Percentiles rank a stretch among this genome's conserved stretches.
Conservation (phyloP, 2,888 invertebrate genomes). For the Galeopsomyia nigrocyanea region DNA sequence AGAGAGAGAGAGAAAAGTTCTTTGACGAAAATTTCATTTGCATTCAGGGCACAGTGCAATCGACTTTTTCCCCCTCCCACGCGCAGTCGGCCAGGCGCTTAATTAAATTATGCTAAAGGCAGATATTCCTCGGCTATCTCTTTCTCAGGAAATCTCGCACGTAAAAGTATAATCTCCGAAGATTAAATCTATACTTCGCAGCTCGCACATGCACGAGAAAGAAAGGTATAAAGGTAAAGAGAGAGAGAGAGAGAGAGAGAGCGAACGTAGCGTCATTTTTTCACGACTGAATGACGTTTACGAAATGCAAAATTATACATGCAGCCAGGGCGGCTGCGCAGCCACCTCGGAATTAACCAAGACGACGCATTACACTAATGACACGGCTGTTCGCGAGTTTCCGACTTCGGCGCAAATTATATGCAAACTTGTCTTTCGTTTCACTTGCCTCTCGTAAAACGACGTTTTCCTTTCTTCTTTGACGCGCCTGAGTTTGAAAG, state of each 20-base stretch:
- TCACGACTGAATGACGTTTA: conserved; percentile 20
- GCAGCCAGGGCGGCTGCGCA: not conserved
- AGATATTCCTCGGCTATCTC: conserved; percentile 23
- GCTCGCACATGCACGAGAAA: conserved; percentile 8
- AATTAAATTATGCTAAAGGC: conserved; percentile 44
- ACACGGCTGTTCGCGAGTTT: conserved; percentile 28
- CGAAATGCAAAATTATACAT: conserved; percentile 19
- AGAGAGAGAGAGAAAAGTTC: conserved; percentile 18
- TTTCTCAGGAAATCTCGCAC: conserved; percentile 36
- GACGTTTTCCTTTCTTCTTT: conserved; percentile 18
- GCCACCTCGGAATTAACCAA: conserved; percentile 32
- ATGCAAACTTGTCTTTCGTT: conserved; percentile 34
- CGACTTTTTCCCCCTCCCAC: conserved; percentile 16
- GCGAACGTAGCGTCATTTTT: not conserved
- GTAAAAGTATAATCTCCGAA: conserved; percentile 43
- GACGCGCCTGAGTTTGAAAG: not conserved
- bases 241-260: too few relatives aligned
- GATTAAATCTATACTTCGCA: conserved; percentile 42
- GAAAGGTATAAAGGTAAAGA: too few relatives aligned
- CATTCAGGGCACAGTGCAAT: conserved; percentile 44
- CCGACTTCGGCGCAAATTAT: conserved; percentile 28
- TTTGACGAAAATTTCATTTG: conserved; percentile 48
- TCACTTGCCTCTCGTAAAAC: not conserved
- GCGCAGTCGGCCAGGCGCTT: conserved; percentile 12
- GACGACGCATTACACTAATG: conserved; percentile 35